A percentile compares a stretch with the other conserved stretches of the same genome.
These are phyloP conservation scores for Isotomurus palustris DNA, from an alignment of 2,888 invertebrate species.

Conservation along the genomic window DNA sequence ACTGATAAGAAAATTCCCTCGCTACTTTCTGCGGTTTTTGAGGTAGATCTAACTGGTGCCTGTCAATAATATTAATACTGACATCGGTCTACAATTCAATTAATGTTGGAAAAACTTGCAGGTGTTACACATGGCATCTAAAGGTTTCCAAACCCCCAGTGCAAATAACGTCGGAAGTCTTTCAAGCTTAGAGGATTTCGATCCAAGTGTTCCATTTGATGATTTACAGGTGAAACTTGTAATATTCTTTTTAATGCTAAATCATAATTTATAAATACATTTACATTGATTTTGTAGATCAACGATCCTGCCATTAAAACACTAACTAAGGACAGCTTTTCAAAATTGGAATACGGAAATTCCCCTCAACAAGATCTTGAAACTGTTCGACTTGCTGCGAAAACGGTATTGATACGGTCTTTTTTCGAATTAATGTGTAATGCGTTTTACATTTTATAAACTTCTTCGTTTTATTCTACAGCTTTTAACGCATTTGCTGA, in stretches of 20 bases:
- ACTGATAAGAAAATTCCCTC: slow-evolving; percentile 51
- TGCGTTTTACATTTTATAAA: no score
- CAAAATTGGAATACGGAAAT: neutral
- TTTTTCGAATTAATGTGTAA: slow-evolving; percentile 1
- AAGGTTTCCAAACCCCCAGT: slow-evolving; percentile 35
- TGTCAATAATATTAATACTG: neutral
- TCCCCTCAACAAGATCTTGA: slow-evolving; percentile 45
- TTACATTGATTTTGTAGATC: neutral
- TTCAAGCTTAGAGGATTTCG: slow-evolving; percentile 64
- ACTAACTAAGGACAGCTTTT: neutral
- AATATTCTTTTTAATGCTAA: neutral
- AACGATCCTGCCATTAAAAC: neutral
- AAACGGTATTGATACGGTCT: slow-evolving; percentile 52
- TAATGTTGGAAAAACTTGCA: neutral
- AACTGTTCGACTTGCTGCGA: slow-evolving; percentile 60
- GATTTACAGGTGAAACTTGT: slow-evolving; percentile 53
- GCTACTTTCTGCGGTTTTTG: slow-evolving; percentile 66
- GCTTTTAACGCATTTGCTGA: slow-evolving; percentile 80
- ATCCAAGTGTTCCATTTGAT: slow-evolving; percentile 66
- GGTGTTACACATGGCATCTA: slow-evolving; percentile 39
- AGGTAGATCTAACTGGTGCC: slow-evolving; percentile 3
- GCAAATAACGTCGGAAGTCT: slow-evolving; percentile 43
- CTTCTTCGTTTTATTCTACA: slow-evolving; percentile 47
- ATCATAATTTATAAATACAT: neutral
- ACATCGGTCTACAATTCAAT: no score